Conservation (phyloP, 1,140 invertebrate genomes). For the Drosophila sechellia region DNA sequence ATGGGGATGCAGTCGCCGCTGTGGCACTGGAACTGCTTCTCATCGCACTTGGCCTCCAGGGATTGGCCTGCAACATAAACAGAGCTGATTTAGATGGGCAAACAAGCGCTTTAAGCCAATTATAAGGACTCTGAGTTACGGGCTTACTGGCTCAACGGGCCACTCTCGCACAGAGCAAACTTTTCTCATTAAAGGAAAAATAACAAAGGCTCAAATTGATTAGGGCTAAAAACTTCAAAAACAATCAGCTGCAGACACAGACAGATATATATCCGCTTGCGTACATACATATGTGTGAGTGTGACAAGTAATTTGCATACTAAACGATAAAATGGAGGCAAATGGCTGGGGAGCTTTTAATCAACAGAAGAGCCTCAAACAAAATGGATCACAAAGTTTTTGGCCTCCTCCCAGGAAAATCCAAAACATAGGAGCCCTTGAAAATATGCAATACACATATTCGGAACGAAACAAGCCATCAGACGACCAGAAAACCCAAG, state of each 20-base stretch:
- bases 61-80: constrained; percentile 70
- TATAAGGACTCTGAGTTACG: constrained; percentile 40
- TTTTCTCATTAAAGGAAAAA: constrained; percentile 73
- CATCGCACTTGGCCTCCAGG: constrained; percentile 85
- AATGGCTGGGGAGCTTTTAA: constrained; percentile 50
- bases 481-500: constrained; percentile 18
- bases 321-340: constrained; percentile 55
- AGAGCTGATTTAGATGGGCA: constrained; percentile 32
- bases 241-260: constrained; percentile 63
- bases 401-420: not conserved
- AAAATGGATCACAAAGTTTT: constrained; percentile 72
- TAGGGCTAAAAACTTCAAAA: constrained; percentile 79
- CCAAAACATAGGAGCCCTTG: constrained; percentile 7
- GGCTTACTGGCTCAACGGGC: constrained; percentile 45
- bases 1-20: constrained; percentile 93
- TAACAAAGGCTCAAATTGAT: constrained; percentile 75
- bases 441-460: constrained; percentile 41
- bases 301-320: constrained; percentile 74
- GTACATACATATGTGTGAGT: constrained; percentile 19
- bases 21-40: constrained; percentile 90
- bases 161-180: constrained; percentile 36
- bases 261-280: constrained; percentile 6
- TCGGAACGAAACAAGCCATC: constrained; percentile 50
- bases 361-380: constrained; percentile 71
- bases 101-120: constrained; percentile 75